A percentile compares a stretch with the other conserved stretches of the same genome.
Evolutionary conservation across 2,797 vertebrate genomes (phyloP).

Genomic region (Pseudopleuronectes americanus): DNA sequence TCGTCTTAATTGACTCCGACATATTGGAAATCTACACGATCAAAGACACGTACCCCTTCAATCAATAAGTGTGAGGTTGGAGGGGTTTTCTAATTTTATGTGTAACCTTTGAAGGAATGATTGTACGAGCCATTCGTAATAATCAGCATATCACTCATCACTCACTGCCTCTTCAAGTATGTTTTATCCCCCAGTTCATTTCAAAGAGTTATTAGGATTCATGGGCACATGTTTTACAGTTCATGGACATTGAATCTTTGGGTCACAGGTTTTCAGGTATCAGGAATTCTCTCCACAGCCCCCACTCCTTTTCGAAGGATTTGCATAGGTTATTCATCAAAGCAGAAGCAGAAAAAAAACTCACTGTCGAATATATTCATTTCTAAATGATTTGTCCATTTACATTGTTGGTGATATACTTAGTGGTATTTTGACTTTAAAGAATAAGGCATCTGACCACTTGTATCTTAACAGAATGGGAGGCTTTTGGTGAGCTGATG

Average conservation of each 20-base stretch:
- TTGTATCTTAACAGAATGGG: neutral
- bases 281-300: neutral
- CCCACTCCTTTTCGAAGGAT: neutral
- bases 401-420: neutral
- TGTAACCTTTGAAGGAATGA: neutral
- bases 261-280: neutral
- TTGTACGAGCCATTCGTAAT: neutral
- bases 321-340: constrained; percentile 22
- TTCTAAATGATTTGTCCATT: neutral
- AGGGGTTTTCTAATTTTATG: neutral
- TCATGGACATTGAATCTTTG: neutral
- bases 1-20: neutral
- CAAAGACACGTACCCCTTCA: neutral
- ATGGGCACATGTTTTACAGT: neutral
- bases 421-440: neutral
- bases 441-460: neutral
- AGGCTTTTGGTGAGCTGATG: neutral
- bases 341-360: neutral
- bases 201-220: neutral
- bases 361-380: neutral
- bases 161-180: neutral
- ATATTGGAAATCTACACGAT: constrained; percentile 7
- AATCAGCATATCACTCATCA: neutral
- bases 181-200: neutral
- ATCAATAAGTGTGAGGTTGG: neutral